Evolutionary conservation across 1,140 invertebrate species (phyloP), one percentile per base, ranked within the genome.

Genomic region (Aleiodes sp.): DNA sequence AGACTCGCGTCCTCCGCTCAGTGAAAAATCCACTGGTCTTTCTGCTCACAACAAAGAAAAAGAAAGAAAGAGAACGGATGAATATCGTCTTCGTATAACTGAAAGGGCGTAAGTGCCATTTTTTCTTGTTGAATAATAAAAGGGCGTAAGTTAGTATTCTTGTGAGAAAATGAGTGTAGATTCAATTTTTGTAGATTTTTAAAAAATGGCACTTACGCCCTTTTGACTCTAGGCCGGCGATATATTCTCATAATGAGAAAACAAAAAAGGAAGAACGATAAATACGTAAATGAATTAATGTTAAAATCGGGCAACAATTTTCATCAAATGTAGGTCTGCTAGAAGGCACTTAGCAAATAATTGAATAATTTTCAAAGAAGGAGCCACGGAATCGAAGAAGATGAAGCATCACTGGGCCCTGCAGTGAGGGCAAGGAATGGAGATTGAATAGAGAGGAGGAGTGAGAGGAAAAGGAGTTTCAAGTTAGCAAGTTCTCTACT

Each of bases 281-380:
- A n/a, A n/a, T n/a, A n/a, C n/a, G n/a, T n/a, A n/a, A n/a, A 46
- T 46, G n/a, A 68, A 59, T 43, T 60, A 39, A 46, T 37, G 33
- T 19, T 39, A 41, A 65, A 37, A 41, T 33, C n/a, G 69, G 62
- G 59, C 64, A 73, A 73, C 73, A 80, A 80, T 74, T 75, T 70
- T 65, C 75, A n/a, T n/a, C 14, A n/a, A 79, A 81, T 80, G 76
- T 79, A 80, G 76, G 80, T 81, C 77, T 78, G 76, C 1, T n/a
- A 79, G 78, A 77, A 73, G 82, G 83, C 84, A 86, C 83, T 86
- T 86, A 84, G 81, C 76, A 72, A 80, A 80, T 86, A 86, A 86
- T 86, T 83, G 80, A 86, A 74, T 83, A 86, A 86, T 85, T 85
- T 84, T 78, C 76, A 10, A 79, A 73, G 73, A 82, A 80, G 78